phyloP scores from a whole-genome alignment of 2,113 vertebrate genomes.

The Cinclus cinclus region DNA sequence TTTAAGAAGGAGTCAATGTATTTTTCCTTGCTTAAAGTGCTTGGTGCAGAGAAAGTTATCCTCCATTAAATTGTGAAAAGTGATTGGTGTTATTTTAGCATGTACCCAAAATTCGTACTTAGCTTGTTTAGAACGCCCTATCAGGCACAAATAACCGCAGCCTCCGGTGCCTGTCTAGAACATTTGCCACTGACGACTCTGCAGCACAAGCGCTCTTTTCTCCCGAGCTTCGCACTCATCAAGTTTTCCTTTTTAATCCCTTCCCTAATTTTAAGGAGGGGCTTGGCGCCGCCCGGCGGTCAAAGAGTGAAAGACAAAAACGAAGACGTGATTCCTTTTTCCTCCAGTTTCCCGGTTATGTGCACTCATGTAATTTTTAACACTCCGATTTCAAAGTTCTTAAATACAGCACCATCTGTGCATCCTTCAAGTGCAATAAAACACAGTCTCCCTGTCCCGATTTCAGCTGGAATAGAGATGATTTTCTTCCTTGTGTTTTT shows the following conservation, averaged over 20 bases:
- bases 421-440: background rate
- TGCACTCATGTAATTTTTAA: background rate
- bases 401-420: background rate
- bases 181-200: fast-evolving
- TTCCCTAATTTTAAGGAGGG: fast-evolving
- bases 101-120: background rate
- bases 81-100: background rate
- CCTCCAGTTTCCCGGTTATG: fast-evolving
- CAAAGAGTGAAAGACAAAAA: fast-evolving
- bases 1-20: background rate
- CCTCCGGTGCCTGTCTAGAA: background rate
- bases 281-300: background rate
- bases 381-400: background rate
- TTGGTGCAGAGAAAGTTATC: background rate
- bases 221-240: fast-evolving
- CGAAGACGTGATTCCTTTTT: fast-evolving
- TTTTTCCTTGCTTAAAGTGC: background rate
- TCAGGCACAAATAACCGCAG: background rate
- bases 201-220: fast-evolving
- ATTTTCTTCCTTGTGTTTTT: background rate
- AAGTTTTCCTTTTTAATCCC: fast-evolving
- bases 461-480: background rate
- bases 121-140: background rate
- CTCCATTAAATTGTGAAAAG: background rate
- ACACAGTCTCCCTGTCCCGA: background rate